Conservation (phyloP, 2,113 vertebrate genomes). For the Leucosticte australis region DNA sequence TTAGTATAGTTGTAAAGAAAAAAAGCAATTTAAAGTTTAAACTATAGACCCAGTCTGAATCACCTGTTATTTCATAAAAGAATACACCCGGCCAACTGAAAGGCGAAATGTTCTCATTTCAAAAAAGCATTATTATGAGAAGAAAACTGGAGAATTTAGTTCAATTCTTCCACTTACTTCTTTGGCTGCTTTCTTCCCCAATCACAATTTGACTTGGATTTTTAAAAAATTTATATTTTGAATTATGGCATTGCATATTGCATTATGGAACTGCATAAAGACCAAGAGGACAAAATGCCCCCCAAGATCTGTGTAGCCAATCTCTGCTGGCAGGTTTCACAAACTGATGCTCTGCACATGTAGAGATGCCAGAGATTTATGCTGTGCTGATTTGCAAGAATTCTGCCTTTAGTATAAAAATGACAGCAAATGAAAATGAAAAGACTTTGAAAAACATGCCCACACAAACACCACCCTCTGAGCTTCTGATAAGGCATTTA, state of each 20-base stretch:
- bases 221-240: not conserved
- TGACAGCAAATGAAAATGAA: slow-evolving; percentile 39
- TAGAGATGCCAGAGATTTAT: not conserved
- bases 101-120: not conserved
- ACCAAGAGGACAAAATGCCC: not conserved
- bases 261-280: not conserved
- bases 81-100: not conserved
- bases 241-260: not conserved
- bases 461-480: slow-evolving; percentile 41
- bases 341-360: not conserved
- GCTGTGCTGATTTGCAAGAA: slow-evolving; percentile 2
- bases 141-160: not conserved
- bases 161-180: not conserved
- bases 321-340: not conserved
- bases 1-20: not conserved
- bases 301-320: not conserved
- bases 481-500: slow-evolving; percentile 40
- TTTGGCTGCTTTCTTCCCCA: not conserved
- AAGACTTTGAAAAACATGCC: slow-evolving; percentile 26
- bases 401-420: not conserved
- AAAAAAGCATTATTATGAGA: not conserved
- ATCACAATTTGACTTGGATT: not conserved
- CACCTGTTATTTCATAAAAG: not conserved
- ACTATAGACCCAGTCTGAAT: not conserved
- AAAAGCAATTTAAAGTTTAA: not conserved